These are phyloP conservation scores for Aspidiotus destructor DNA, from an alignment of 2,888 invertebrate species.

Conservation along the genomic window DNA sequence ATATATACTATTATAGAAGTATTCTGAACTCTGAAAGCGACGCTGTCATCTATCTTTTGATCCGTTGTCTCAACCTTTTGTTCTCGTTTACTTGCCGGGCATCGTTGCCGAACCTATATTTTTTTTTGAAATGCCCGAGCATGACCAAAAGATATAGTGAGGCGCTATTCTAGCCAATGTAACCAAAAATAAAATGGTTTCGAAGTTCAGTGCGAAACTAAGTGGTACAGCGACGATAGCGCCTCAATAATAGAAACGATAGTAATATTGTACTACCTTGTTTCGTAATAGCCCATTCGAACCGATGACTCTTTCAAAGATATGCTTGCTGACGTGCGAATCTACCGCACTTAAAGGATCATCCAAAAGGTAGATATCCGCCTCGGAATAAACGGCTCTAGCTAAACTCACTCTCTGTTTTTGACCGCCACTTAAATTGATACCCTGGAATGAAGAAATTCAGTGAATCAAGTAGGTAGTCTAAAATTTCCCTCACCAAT, in stretches of 20 bases:
- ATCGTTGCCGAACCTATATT: too few relatives aligned
- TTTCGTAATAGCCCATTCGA: slow-evolving; percentile 43
- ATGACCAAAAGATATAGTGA: too few relatives aligned
- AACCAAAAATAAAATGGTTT: too few relatives aligned
- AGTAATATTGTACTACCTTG: slow-evolving; percentile 39
- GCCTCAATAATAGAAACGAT: neutral
- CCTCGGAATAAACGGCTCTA: slow-evolving; percentile 78
- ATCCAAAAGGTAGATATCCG: slow-evolving; percentile 85
- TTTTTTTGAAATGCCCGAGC: too few relatives aligned
- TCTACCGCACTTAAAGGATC: slow-evolving; percentile 73
- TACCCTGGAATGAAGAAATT: slow-evolving; percentile 47
- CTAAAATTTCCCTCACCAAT: neutral
- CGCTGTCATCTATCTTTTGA: too few relatives aligned
- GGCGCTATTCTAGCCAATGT: too few relatives aligned
- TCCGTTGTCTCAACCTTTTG: too few relatives aligned
- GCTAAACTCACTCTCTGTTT: slow-evolving; percentile 86
- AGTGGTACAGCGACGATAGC: too few relatives aligned
- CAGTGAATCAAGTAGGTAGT: neutral
- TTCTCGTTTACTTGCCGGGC: too few relatives aligned
- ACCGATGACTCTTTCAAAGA: slow-evolving; percentile 55
- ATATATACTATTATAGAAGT: too few relatives aligned
- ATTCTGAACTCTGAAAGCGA: too few relatives aligned
- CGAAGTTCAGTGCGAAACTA: too few relatives aligned
- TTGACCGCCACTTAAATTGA: slow-evolving; percentile 82
- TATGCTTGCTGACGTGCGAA: slow-evolving; percentile 54